Percentiles rank a stretch among this genome's conserved stretches.
These are phyloP conservation scores for Mesitornis unicolor DNA, from an alignment of 2,113 vertebrate species.

Conservation along the genomic window DNA sequence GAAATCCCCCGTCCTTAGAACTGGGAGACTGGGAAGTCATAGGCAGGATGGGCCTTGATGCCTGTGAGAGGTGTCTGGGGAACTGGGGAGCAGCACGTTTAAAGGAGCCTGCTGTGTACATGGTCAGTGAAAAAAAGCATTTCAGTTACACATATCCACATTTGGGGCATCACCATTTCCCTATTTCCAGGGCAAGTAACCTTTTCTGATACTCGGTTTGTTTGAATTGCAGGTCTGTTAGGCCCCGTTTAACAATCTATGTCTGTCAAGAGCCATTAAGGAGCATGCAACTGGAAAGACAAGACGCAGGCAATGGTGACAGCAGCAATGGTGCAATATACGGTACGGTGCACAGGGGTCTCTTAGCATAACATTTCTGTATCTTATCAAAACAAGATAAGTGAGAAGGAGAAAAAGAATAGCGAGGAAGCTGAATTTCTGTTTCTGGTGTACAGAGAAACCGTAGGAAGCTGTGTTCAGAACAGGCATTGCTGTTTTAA, in stretches of 20 bases:
- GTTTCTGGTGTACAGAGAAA: neutral
- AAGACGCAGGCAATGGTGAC: constrained; percentile 74
- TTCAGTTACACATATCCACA: neutral
- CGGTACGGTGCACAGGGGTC: constrained; percentile 52
- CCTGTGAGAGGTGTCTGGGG: neutral
- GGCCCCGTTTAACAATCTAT: constrained; percentile 90
- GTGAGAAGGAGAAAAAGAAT: neutral
- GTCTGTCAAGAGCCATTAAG: constrained; percentile 82
- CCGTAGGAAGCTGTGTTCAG: fast-evolving
- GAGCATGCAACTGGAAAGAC: constrained; percentile 76
- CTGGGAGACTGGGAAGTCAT: neutral
- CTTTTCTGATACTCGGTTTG: fast-evolving
- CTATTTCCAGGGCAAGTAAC: neutral
- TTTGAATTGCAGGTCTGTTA: constrained; percentile 78
- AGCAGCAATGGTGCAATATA: constrained; percentile 79
- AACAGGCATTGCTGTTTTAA: fast-evolving
- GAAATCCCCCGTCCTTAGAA: neutral
- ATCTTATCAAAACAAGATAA: fast-evolving
- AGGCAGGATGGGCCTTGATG: neutral
- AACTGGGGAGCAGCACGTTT: neutral
- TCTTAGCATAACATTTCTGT: too few relatives aligned
- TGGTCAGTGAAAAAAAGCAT: neutral
- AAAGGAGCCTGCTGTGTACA: neutral
- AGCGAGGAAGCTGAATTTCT: neutral
- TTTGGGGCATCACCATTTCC: neutral